These are phyloP conservation scores for Bedellia somnulentella DNA, from an alignment of 2,888 invertebrate species.

Conservation along the genomic window DNA sequence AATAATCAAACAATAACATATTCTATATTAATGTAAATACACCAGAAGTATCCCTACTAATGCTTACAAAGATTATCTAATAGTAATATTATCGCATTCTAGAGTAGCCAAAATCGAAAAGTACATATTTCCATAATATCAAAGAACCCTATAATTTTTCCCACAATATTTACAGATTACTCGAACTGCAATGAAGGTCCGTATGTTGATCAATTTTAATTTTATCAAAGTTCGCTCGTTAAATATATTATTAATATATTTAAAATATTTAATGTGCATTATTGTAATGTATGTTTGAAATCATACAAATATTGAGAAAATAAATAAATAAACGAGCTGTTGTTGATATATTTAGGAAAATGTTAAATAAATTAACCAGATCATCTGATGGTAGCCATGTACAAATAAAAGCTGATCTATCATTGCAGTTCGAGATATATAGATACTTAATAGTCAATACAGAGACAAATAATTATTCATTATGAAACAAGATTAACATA, in stretches of 20 bases:
- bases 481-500: too few species aligned
- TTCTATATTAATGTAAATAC: constrained; percentile 26
- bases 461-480: constrained; percentile 49
- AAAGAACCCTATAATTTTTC: constrained; percentile 45
- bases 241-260: constrained; percentile 54
- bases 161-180: constrained; percentile 18
- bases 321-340: constrained; percentile 38
- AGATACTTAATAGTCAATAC: constrained; percentile 47
- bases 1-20: constrained; percentile 11
- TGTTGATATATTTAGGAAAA: constrained; percentile 62
- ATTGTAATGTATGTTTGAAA: constrained; percentile 27
- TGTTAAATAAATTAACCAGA: constrained; percentile 56
- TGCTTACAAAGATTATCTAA: constrained; percentile 38
- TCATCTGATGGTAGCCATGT: constrained; percentile 72
- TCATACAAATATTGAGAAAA: constrained; percentile 23
- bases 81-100: constrained; percentile 31
- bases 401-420: constrained; percentile 60
- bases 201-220: constrained; percentile 59
- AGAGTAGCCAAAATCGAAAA: constrained; percentile 52
- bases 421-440: constrained; percentile 34
- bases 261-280: constrained; percentile 49
- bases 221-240: constrained; percentile 61
- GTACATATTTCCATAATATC: constrained; percentile 55
- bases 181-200: constrained; percentile 33
- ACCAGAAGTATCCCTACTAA: constrained; percentile 33